Evolutionary conservation across 2,797 vertebrate species (phyloP).

Genomic region (Bradypus variegatus): DNA sequence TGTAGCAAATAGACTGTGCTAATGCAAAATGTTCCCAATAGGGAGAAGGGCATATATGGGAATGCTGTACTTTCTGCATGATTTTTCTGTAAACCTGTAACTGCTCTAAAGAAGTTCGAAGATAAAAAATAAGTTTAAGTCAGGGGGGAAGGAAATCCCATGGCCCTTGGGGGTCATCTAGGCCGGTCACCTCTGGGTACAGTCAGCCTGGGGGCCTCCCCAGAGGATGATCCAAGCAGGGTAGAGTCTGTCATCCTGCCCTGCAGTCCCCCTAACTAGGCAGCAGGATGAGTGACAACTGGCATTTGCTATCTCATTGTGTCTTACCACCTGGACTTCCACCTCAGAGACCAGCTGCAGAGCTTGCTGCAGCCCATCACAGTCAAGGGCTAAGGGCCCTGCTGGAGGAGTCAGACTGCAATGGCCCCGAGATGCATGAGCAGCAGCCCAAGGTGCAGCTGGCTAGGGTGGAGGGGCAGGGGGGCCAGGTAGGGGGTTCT

Average conservation of each 20-base stretch:
- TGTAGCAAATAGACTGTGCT: no score
- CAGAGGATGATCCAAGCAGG: neutral
- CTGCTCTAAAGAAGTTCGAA: no score
- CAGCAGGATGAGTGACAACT: neutral
- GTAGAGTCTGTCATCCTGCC: neutral
- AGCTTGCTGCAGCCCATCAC: accelerated
- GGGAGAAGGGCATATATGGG: no score
- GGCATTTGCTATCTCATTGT: neutral
- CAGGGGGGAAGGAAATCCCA: neutral
- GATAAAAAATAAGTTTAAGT: no score
- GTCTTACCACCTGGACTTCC: neutral
- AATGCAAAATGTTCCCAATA: no score
- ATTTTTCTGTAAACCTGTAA: no score
- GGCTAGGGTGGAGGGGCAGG: neutral
- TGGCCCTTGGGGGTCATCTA: neutral
- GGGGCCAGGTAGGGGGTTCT: neutral
- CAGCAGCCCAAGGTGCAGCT: neutral
- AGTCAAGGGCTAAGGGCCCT: neutral
- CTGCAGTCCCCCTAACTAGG: neutral
- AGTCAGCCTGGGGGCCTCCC: neutral
- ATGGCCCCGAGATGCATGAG: neutral
- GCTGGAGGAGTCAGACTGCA: neutral
- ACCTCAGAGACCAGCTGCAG: neutral
- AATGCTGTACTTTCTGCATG: no score
- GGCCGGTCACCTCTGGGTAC: neutral